These are phyloP conservation scores for Cheirogaleus major DNA, from an alignment of 2,797 vertebrate genomes.

Conservation along the genomic window DNA sequence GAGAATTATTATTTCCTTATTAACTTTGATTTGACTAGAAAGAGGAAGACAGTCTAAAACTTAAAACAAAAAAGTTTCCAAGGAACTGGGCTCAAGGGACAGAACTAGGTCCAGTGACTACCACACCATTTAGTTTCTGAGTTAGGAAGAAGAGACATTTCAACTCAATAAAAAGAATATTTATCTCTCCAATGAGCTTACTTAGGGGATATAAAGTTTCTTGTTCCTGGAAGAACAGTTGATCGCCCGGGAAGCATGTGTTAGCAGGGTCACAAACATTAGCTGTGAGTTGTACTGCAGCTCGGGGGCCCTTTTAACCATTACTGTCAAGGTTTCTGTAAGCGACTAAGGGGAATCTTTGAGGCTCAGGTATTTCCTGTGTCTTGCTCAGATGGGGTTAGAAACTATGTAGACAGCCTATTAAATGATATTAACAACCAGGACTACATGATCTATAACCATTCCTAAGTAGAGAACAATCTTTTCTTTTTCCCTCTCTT, in stretches of 20 bases:
- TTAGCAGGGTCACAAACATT: not conserved
- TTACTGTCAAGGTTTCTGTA: not conserved
- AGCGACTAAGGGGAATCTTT: not conserved
- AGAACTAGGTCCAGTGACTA: not conserved
- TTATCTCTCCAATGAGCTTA: constrained; percentile 4
- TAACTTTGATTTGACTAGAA: constrained; percentile 44
- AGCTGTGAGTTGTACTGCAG: not conserved
- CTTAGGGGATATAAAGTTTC: constrained; percentile 24
- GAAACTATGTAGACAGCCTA: constrained; percentile 1
- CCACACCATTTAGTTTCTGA: not conserved
- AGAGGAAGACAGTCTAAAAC: constrained; percentile 1
- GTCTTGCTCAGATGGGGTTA: constrained; percentile 1
- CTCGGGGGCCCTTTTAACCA: not conserved
- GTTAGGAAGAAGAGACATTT: constrained; percentile 21
- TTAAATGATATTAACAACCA: constrained; percentile 39
- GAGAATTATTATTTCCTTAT: not conserved
- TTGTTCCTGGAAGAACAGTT: constrained; percentile 23
- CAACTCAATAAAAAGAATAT: constrained; percentile 24
- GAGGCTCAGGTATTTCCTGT: constrained; percentile 59
- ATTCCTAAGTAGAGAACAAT: not conserved
- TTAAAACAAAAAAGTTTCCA: not conserved
- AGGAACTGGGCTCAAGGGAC: not conserved
- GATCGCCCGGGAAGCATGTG: not conserved
- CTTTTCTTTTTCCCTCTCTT: not conserved
- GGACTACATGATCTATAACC: not conserved